Conservation (phyloP, 2,888 invertebrate species). For the Caenorhabditis sulstoni region DNA sequence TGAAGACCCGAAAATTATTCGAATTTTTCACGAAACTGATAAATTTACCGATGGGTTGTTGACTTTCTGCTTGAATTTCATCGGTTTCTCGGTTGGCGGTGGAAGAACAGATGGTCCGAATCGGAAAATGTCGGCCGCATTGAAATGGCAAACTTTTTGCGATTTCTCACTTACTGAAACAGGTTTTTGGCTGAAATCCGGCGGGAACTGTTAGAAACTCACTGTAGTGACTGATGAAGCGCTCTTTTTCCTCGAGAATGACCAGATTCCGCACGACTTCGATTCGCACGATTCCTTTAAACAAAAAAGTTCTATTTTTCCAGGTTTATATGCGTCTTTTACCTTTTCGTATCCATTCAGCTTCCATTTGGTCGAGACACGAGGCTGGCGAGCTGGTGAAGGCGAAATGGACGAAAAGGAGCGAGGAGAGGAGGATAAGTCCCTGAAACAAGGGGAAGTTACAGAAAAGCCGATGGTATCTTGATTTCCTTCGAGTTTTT, state of each 20-base stretch:
- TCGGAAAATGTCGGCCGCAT: slow-evolving; percentile 65
- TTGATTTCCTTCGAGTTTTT: too few species aligned
- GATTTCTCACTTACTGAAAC: slow-evolving; percentile 53
- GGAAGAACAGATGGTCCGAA: slow-evolving; percentile 71
- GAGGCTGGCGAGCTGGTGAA: slow-evolving; percentile 94
- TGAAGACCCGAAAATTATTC: too few species aligned
- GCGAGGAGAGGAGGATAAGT: slow-evolving; percentile 89
- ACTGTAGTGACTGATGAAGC: slow-evolving; percentile 62
- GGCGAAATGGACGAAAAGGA: slow-evolving; percentile 94
- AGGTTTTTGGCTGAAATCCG: slow-evolving; percentile 10
- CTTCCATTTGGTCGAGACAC: slow-evolving; percentile 86
- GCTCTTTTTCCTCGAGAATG: slow-evolving; percentile 65
- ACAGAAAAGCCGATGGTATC: too few species aligned
- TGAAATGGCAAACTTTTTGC: slow-evolving; percentile 58
- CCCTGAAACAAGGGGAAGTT: too few species aligned
- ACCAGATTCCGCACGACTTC: slow-evolving; percentile 85
- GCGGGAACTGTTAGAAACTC: slow-evolving; percentile 17
- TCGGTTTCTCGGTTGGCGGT: slow-evolving; percentile 13
- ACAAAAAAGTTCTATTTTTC: too few species aligned
- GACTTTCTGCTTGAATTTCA: not conserved
- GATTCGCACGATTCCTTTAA: slow-evolving; percentile 91
- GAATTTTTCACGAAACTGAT: not conserved
- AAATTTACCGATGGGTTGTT: not conserved
- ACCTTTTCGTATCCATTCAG: slow-evolving; percentile 81
- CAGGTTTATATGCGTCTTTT: too few species aligned